Evolutionary conservation across 1,140 invertebrate species (phyloP).

Genomic region (Ephestia elutella): DNA sequence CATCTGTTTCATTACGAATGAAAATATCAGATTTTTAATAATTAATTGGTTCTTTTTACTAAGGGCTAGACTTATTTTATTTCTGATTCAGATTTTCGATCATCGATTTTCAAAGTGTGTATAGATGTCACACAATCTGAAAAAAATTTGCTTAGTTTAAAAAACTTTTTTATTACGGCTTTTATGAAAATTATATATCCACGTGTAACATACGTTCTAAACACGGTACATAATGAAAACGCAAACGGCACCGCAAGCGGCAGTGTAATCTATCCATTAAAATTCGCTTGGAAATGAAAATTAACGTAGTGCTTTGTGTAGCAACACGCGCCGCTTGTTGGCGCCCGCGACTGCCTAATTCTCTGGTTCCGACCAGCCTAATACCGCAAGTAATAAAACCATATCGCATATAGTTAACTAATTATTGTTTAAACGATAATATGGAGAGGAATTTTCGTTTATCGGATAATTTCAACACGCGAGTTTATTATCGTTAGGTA

Average conservation of each 20-base stretch:
- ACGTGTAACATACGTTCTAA: background rate
- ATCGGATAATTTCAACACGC: background rate
- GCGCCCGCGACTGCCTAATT: background rate
- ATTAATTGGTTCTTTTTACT: background rate
- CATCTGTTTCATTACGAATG: background rate
- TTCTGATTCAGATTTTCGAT: too few species aligned
- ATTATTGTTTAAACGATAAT: slow-evolving; percentile 1
- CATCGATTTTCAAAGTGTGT: too few species aligned
- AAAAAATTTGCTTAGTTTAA: too few species aligned
- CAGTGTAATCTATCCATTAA: slow-evolving; percentile 5
- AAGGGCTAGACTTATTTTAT: background rate
- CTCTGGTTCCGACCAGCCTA: background rate
- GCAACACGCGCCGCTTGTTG: background rate
- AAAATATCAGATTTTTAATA: background rate
- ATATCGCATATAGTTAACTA: background rate
- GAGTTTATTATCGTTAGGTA: background rate
- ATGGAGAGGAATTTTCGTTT: background rate
- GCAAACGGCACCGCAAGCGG: background rate
- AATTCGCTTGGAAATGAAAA: slow-evolving; percentile 3
- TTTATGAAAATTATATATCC: too few species aligned
- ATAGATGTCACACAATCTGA: too few species aligned
- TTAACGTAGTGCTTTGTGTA: slow-evolving; percentile 2
- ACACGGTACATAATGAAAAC: background rate
- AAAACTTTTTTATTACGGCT: too few species aligned
- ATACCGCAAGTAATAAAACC: background rate